Conservation (phyloP, 1,140 invertebrate genomes). For the Anadara kagoshimensis region DNA sequence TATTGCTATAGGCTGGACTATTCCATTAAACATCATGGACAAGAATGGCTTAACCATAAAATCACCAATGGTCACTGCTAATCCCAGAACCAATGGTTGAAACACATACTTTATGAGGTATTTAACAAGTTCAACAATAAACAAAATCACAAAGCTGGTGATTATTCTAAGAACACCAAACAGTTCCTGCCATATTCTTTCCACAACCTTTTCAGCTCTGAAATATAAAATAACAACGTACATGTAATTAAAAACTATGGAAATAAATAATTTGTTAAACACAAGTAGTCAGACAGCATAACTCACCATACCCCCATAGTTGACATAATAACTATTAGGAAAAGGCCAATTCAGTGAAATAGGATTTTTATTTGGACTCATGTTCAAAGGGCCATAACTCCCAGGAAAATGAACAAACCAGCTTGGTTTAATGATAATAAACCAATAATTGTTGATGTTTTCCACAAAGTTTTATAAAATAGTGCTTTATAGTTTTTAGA, state of each 20-base stretch:
- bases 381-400: neutral
- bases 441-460: too few relatives aligned
- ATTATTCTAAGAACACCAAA: conserved; percentile 51
- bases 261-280: neutral
- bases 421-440: too few relatives aligned
- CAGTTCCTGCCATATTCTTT: conserved; percentile 49
- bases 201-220: conserved; percentile 46
- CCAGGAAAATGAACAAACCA: too few relatives aligned
- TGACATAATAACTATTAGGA: neutral
- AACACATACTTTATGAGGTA: conserved; percentile 48
- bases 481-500: too few relatives aligned
- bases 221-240: conserved; percentile 25
- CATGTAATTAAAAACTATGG: neutral
- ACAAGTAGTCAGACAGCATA: neutral
- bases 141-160: conserved; percentile 45
- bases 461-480: too few relatives aligned
- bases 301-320: too few relatives aligned
- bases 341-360: neutral
- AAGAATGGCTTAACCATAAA: conserved; percentile 54
- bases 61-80: conserved; percentile 47
- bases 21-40: conserved; percentile 54
- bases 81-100: conserved; percentile 48
- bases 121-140: conserved; percentile 44
- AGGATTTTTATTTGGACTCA: neutral
- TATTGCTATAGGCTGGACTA: conserved; percentile 49